A percentile compares a stretch with the other conserved stretches of the same genome.
phyloP scores from a whole-genome alignment of 2,113 vertebrate genomes.

The Podarcis raffonei region DNA sequence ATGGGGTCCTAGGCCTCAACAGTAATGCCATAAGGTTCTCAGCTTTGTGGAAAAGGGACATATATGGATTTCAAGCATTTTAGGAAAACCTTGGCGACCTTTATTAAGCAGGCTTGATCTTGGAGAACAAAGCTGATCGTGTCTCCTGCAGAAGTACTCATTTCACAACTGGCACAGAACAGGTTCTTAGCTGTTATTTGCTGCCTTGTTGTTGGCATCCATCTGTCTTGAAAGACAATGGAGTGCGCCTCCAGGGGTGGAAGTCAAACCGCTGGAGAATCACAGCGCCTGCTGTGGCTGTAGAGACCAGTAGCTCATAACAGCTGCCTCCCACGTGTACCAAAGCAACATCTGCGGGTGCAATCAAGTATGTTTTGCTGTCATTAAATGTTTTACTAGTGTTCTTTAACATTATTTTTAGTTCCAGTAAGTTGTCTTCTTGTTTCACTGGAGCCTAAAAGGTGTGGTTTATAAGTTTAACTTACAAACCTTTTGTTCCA shows the following conservation, averaged over 20 bases:
- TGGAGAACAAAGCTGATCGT: neutral
- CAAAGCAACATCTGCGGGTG: too few species aligned
- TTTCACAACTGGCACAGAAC: too few species aligned
- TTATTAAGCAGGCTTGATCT: neutral
- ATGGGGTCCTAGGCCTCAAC: neutral
- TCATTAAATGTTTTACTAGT: neutral
- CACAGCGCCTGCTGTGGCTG: too few species aligned
- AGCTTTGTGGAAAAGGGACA: neutral
- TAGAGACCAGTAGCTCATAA: too few species aligned
- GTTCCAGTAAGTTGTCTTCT: neutral
- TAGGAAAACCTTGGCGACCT: neutral
- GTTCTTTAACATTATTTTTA: neutral
- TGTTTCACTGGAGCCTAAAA: too few species aligned
- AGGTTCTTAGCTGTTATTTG: neutral
- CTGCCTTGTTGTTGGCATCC: neutral
- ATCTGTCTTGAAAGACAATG: too few species aligned
- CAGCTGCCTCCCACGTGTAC: too few species aligned
- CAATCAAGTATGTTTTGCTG: neutral
- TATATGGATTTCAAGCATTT: neutral
- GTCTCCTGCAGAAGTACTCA: neutral
- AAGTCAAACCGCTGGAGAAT: too few species aligned
- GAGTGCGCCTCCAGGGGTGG: too few species aligned
- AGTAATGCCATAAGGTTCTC: neutral
- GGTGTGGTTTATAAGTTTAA: too few species aligned
- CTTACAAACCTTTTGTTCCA: too few species aligned